Evolutionary conservation across 2,888 invertebrate species (phyloP).

Genomic region (Eudemis profundana): DNA sequence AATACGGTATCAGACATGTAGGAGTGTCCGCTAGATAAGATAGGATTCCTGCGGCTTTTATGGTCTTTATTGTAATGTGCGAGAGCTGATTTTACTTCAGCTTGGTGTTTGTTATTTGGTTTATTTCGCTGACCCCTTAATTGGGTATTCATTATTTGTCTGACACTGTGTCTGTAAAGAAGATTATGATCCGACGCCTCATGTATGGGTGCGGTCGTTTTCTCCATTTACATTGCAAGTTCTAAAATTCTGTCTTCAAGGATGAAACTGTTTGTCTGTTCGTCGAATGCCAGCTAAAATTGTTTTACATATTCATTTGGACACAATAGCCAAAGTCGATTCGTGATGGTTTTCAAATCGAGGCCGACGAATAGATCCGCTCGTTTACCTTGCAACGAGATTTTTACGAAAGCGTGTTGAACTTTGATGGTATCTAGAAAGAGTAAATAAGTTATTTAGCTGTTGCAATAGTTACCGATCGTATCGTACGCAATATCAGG

Average conservation of each 20-base stretch:
- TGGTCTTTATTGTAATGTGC: conserved; percentile 21
- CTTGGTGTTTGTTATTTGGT: conserved; percentile 12
- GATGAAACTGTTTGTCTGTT: not conserved
- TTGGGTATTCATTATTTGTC: conserved; percentile 33
- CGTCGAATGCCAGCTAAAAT: conserved; percentile 8
- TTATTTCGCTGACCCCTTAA: conserved; percentile 36
- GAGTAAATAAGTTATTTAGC: conserved; percentile 13
- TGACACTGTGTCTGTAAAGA: conserved; percentile 37
- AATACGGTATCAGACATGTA: conserved; percentile 20
- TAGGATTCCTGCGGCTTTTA: not conserved
- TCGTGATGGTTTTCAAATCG: conserved; percentile 42
- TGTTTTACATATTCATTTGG: conserved; percentile 38
- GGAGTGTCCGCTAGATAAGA: conserved; percentile 43
- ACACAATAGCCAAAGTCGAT: conserved; percentile 36
- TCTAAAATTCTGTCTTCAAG: conserved; percentile 20
- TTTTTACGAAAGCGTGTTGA: conserved; percentile 41
- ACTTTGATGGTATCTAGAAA: conserved; percentile 37
- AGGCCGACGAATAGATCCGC: conserved; percentile 38
- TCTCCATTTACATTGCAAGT: not conserved
- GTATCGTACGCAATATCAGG: not conserved
- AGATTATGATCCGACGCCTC: conserved; percentile 1
- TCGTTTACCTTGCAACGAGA: conserved; percentile 38
- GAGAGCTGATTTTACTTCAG: conserved; percentile 16
- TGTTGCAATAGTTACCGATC: conserved; percentile 28
- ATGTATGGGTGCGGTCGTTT: not conserved